Conservation (phyloP, 2,797 vertebrate species). For the Halcyon smyrnensis region DNA sequence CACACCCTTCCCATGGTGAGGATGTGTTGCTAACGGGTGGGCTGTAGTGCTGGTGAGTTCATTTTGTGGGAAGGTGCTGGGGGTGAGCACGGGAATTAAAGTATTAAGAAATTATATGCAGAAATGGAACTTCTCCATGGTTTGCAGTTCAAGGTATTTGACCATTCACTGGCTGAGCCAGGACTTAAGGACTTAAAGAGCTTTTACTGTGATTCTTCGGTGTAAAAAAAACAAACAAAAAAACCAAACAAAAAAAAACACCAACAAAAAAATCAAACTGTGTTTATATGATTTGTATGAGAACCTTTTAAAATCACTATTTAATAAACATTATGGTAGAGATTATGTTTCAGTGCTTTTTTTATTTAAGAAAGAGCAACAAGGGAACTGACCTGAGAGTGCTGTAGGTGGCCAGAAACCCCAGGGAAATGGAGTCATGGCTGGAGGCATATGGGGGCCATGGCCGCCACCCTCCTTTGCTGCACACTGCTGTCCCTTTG, state of each 20-base stretch:
- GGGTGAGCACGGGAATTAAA: constrained; percentile 60
- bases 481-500: neutral
- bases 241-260: constrained; percentile 62
- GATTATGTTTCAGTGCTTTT: constrained; percentile 30
- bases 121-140: constrained; percentile 73
- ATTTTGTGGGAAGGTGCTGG: constrained; percentile 49
- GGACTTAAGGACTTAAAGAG: constrained; percentile 81
- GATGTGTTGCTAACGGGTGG: neutral
- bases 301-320: constrained; percentile 90
- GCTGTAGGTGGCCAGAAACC: neutral
- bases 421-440: accelerated
- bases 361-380: neutral
- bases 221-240: constrained; percentile 72
- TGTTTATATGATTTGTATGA: constrained; percentile 99
- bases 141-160: constrained; percentile 77
- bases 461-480: neutral
- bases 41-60: constrained; percentile 48
- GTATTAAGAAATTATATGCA: constrained; percentile 45
- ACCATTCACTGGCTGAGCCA: constrained; percentile 83
- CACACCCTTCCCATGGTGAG: constrained; percentile 28
- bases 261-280: constrained; percentile 81
- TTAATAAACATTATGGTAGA: constrained; percentile 95
- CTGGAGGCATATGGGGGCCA: accelerated
- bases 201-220: constrained; percentile 86
- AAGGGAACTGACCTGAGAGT: neutral